Conservation (phyloP, 2,113 vertebrate genomes). For the Mellivora capensis region DNA sequence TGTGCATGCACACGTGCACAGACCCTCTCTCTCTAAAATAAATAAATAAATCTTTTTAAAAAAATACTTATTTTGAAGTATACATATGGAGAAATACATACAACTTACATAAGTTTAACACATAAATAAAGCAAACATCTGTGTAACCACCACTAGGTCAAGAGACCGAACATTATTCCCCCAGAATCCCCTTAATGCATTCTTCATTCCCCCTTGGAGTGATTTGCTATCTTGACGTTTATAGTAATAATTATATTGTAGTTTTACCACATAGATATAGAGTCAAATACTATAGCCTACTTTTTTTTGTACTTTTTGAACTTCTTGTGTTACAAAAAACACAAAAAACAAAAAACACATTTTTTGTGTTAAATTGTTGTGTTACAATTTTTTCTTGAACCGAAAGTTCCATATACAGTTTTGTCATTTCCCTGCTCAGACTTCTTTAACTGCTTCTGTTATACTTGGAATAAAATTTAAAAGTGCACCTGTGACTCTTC, state of each 20-base stretch:
- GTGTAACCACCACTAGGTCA: background rate
- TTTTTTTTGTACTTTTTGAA: background rate
- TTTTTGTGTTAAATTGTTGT: too few relatives aligned
- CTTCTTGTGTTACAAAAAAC: too few relatives aligned
- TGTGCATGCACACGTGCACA: background rate
- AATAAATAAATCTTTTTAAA: background rate
- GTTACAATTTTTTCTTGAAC: background rate
- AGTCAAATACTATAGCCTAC: background rate
- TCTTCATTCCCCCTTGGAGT: background rate
- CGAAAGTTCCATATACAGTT: background rate
- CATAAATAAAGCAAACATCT: background rate
- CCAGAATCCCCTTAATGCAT: background rate
- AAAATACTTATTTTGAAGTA: background rate
- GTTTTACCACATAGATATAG: background rate
- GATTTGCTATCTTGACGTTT: background rate
- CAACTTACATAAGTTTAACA: background rate
- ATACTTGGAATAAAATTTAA: background rate
- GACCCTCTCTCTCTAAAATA: background rate
- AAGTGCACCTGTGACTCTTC: background rate
- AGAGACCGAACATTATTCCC: background rate
- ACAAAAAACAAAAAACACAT: too few relatives aligned
- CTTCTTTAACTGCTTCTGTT: background rate
- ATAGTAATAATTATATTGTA: constrained; percentile 15
- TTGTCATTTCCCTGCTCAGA: background rate
- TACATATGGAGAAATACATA: background rate